Percentiles rank a stretch among this genome's conserved stretches.
phyloP scores from a whole-genome alignment of 92 coral and sea anemone genomes.

The Bergia puertoricense region DNA sequence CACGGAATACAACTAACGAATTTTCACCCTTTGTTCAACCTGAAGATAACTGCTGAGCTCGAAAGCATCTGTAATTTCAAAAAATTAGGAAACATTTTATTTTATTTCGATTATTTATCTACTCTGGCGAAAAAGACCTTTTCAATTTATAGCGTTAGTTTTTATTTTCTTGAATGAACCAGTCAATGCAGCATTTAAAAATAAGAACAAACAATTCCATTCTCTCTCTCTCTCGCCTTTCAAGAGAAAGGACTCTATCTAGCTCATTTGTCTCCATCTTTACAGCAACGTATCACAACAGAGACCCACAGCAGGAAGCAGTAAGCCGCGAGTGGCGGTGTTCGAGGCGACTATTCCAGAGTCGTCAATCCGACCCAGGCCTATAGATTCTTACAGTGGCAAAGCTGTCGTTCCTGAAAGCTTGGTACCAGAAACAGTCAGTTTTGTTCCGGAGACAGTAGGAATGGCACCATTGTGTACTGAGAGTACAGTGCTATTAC shows the following conservation, averaged over 20 bases:
- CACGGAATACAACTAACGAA: too few relatives aligned
- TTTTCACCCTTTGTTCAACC: too few relatives aligned
- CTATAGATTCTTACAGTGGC: not conserved
- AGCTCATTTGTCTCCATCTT: not conserved
- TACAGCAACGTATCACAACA: not conserved
- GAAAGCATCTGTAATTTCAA: too few relatives aligned
- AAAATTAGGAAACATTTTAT: too few relatives aligned
- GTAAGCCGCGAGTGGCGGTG: not conserved
- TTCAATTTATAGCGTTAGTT: not conserved
- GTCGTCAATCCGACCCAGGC: not conserved
- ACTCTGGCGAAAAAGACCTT: not conserved
- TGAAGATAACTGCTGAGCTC: too few relatives aligned
- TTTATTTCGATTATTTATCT: too few relatives aligned
- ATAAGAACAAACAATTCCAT: too few relatives aligned
- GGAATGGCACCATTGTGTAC: not conserved
- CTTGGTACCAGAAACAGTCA: slow-evolving; percentile 21
- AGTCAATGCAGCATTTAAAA: not conserved
- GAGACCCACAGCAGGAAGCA: not conserved
- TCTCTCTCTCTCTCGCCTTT: too few relatives aligned
- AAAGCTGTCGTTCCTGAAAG: not conserved
- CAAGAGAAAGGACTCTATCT: too few relatives aligned
- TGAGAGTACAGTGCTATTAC: not conserved
- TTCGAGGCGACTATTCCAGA: not conserved
- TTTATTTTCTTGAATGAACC: not conserved
- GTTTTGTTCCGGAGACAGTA: not conserved